phyloP scores from a whole-genome alignment of 92 coral and sea anemone species.

The Porites cylindrica region DNA sequence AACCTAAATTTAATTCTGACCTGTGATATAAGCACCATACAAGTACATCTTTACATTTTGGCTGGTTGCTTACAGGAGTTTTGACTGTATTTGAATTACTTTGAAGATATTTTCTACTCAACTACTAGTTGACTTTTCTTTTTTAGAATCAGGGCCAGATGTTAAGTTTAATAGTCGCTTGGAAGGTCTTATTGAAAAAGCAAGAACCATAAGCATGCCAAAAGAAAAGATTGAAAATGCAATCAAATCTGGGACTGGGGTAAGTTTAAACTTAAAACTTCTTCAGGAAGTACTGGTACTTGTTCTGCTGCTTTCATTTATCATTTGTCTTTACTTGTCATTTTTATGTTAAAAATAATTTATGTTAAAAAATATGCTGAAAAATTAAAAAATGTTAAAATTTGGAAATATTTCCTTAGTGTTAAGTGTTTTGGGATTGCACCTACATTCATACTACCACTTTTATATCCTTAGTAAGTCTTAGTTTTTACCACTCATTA shows the following conservation, averaged over 20 bases:
- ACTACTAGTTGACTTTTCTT: background rate
- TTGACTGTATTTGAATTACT: too few species aligned
- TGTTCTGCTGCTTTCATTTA: background rate
- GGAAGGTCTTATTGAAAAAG: conserved; percentile 84
- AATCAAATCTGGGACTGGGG: conserved; percentile 97
- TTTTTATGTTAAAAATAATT: too few species aligned
- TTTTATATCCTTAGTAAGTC: background rate
- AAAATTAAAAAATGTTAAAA: too few species aligned
- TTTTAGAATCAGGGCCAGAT: conserved; percentile 87
- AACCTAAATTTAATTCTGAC: too few species aligned
- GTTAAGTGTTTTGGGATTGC: too few species aligned
- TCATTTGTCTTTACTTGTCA: background rate
- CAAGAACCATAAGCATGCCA: conserved; percentile 92
- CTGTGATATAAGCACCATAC: too few species aligned
- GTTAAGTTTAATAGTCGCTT: conserved; percentile 79
- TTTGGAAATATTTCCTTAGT: too few species aligned
- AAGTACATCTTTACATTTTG: too few species aligned
- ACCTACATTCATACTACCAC: too few species aligned
- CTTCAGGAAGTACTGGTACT: background rate
- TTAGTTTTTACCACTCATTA: background rate
- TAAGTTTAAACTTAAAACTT: conserved; percentile 20
- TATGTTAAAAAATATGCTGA: too few species aligned
- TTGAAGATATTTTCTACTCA: too few species aligned
- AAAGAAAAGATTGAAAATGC: conserved; percentile 92
- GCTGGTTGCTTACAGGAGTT: too few species aligned